Percentiles rank a stretch among this genome's conserved stretches.
Conservation (phyloP, 1,140 invertebrate genomes). For the Caerostris darwini region DNA sequence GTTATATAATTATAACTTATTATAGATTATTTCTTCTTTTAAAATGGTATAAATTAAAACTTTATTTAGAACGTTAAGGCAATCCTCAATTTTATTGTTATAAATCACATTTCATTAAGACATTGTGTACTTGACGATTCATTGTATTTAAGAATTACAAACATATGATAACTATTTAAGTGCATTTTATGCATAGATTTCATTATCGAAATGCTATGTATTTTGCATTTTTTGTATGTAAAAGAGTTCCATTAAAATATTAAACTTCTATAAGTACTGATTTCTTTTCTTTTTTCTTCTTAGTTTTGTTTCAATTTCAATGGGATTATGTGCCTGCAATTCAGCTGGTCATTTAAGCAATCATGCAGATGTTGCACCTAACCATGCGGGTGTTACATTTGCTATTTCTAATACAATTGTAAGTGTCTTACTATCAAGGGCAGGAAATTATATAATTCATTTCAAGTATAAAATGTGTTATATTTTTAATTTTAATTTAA, state of each 20-base stretch:
- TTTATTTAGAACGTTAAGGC: too few species aligned
- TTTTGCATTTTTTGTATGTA: too few species aligned
- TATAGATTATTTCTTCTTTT: too few species aligned
- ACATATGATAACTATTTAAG: too few species aligned
- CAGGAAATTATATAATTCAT: not conserved
- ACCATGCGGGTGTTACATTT: slow-evolving; percentile 91
- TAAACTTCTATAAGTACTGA: not conserved
- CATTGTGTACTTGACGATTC: too few species aligned
- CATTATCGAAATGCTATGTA: too few species aligned
- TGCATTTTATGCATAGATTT: too few species aligned
- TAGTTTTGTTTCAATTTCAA: slow-evolving; percentile 89
- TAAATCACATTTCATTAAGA: too few species aligned
- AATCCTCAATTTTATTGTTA: too few species aligned
- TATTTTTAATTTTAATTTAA: not conserved
- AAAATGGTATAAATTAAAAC: too few species aligned
- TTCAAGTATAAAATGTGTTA: not conserved
- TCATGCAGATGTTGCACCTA: slow-evolving; percentile 90
- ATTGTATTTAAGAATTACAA: too few species aligned
- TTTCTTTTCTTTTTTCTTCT: slow-evolving; percentile 61
- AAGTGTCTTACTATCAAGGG: slow-evolving; percentile 79
- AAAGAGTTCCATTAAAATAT: not conserved
- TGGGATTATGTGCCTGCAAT: slow-evolving; percentile 90
- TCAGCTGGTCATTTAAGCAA: slow-evolving; percentile 91
- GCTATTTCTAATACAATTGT: slow-evolving; percentile 90
- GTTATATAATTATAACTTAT: too few species aligned